A percentile compares a stretch with the other conserved stretches of the same genome.
Conservation (phyloP, 2,888 invertebrate species). For the Synanthedon formicaeformis region DNA sequence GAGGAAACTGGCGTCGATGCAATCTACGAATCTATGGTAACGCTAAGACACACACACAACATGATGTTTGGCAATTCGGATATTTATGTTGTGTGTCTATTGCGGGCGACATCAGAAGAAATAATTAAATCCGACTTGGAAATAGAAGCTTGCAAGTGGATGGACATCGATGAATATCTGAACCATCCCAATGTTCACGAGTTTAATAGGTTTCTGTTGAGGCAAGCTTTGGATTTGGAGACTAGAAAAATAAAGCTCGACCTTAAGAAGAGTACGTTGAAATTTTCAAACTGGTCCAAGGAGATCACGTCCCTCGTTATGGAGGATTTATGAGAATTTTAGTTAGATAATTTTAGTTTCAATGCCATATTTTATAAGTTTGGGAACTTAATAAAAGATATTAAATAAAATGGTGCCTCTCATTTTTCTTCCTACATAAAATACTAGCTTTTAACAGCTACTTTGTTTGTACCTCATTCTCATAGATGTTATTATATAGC, state of each 20-base stretch:
- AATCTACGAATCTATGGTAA: conserved; percentile 80
- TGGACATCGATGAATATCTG: conserved; percentile 80
- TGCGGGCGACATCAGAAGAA: conserved; percentile 74
- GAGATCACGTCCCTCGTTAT: conserved; percentile 44
- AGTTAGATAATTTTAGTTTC: no score
- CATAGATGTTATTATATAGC: no score
- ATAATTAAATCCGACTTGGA: conserved; percentile 81
- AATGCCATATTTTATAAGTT: no score
- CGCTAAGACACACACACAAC: conserved; percentile 82
- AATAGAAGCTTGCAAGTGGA: conserved; percentile 84
- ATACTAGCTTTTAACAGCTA: no score
- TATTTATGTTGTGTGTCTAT: conserved; percentile 82
- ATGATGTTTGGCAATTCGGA: conserved; percentile 87
- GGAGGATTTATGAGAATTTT: conserved; percentile 26
- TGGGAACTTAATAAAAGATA: no score
- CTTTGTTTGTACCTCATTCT: no score
- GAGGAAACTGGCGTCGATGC: conserved; percentile 91
- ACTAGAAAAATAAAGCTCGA: conserved; percentile 72
- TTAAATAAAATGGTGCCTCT: no score
- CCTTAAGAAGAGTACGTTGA: conserved; percentile 56
- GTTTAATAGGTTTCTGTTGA: conserved; percentile 76
- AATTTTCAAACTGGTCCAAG: conserved; percentile 30
- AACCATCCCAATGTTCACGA: conserved; percentile 78
- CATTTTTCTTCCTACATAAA: no score
- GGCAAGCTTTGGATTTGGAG: conserved; percentile 75